These are phyloP conservation scores for Phylloscopus trochilus DNA, from an alignment of 2,113 vertebrate genomes.

Conservation along the genomic window DNA sequence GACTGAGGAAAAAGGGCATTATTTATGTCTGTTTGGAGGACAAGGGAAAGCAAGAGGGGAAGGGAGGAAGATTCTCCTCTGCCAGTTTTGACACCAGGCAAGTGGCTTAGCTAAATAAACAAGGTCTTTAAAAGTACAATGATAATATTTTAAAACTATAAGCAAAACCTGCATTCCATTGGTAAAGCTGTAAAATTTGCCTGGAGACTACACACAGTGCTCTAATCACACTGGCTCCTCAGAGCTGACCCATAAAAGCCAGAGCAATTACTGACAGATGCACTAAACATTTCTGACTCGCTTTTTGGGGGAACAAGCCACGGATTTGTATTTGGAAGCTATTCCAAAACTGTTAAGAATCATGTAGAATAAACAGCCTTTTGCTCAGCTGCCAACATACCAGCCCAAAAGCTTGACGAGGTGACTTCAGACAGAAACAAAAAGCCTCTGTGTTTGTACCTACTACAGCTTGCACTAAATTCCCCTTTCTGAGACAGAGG, in stretches of 20 bases:
- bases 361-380: slow-evolving; percentile 15
- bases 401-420: not conserved
- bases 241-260: not conserved
- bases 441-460: not conserved
- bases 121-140: not conserved
- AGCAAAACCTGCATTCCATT: not conserved
- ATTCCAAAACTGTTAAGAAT: not conserved
- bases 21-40: not conserved
- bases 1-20: not conserved
- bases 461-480: not conserved
- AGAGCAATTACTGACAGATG: not conserved
- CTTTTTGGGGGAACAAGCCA: slow-evolving; percentile 26
- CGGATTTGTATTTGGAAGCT: slow-evolving; percentile 5
- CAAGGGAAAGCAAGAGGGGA: not conserved
- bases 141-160: not conserved
- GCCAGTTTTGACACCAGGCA: not conserved
- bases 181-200: not conserved
- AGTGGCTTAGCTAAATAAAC: not conserved
- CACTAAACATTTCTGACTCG: not conserved
- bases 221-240: slow-evolving; percentile 25
- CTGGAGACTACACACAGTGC: not conserved
- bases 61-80: not conserved
- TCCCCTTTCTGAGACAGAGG: not conserved
- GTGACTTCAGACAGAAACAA: slow-evolving; percentile 18
- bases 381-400: slow-evolving; percentile 29